Evolutionary conservation across 2,888 invertebrate species (phyloP).

Genomic region (Drosophila pegasa): DNA sequence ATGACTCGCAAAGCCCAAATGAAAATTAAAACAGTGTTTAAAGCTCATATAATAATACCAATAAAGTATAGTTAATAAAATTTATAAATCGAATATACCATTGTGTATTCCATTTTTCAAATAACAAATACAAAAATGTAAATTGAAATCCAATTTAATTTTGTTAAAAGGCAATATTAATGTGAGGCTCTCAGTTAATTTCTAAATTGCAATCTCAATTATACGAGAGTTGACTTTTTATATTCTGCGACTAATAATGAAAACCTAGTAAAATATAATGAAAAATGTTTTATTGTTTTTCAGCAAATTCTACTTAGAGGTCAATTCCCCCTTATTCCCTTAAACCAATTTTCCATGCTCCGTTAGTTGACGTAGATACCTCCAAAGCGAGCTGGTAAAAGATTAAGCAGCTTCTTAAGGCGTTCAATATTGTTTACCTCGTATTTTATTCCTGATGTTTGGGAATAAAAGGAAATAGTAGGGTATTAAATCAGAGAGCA

Average conservation of each 20-base stretch:
- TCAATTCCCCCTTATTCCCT: no score
- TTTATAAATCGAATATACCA: conserved; percentile 6
- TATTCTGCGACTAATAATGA: background rate
- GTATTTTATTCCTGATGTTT: background rate
- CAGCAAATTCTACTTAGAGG: background rate
- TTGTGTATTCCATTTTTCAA: background rate
- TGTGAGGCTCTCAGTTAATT: background rate
- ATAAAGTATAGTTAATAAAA: conserved; percentile 19
- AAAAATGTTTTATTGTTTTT: background rate
- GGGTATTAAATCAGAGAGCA: no score
- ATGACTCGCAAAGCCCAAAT: conserved; percentile 23
- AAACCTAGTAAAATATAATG: background rate
- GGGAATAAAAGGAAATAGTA: background rate
- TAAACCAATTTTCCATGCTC: background rate
- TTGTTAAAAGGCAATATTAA: background rate
- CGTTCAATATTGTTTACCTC: no score
- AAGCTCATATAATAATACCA: conserved; percentile 14
- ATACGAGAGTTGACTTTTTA: background rate
- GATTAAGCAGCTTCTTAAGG: no score
- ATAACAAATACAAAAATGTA: conserved; percentile 1
- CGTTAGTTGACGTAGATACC: background rate
- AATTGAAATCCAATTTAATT: background rate
- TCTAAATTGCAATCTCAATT: background rate
- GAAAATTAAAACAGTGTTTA: conserved; percentile 16
- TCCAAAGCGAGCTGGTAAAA: background rate